Conservation (phyloP, 2,888 invertebrate genomes). For the Stegana nigrithorax region DNA sequence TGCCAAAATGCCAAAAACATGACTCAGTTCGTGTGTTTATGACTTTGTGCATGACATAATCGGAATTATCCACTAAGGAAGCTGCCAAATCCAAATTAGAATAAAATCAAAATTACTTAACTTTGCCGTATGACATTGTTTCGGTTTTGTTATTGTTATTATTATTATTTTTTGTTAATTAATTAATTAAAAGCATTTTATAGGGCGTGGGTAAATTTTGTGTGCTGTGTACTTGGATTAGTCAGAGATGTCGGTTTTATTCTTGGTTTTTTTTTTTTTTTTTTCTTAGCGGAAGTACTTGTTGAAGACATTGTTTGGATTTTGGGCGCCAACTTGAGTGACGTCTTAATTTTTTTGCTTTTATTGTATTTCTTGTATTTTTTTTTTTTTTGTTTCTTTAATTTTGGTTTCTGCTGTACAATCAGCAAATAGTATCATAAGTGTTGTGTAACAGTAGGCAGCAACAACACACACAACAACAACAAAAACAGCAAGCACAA, state of each 20-base stretch:
- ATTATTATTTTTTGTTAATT: slow-evolving; percentile 4
- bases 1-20: slow-evolving; percentile 19
- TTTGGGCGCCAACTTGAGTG: not conserved
- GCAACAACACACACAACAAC: not conserved
- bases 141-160: not conserved
- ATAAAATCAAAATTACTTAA: not conserved
- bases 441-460: not conserved
- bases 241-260: not conserved
- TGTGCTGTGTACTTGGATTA: not conserved
- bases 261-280: not conserved
- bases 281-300: not conserved
- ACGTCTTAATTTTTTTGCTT: not conserved
- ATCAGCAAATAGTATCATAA: too few relatives aligned
- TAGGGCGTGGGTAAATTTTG: not conserved
- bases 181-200: not conserved
- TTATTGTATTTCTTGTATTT: too few relatives aligned
- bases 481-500: too few relatives aligned
- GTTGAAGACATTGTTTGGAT: not conserved
- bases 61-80: slow-evolving; percentile 15
- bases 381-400: too few relatives aligned
- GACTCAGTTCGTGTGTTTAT: slow-evolving; percentile 8
- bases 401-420: too few relatives aligned
- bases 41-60: slow-evolving; percentile 49
- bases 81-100: not conserved
- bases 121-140: not conserved